Evolutionary conservation across 2,113 vertebrate species (phyloP), one percentile per base, ranked within the genome.

Genomic region (Anolis sagrei): DNA sequence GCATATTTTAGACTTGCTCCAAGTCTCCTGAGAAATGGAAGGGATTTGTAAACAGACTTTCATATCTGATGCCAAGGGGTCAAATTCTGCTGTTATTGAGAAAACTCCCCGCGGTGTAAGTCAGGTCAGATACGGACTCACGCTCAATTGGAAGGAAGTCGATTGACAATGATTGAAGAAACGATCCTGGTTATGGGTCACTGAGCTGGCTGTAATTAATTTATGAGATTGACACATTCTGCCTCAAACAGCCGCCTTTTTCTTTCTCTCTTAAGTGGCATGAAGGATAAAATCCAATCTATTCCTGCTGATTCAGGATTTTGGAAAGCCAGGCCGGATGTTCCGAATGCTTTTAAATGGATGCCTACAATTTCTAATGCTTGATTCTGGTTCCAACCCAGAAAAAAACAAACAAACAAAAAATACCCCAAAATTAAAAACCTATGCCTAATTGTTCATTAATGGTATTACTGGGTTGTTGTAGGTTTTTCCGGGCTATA

Each of bases 171-270:
- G 88, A 88, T 5, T 87, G 84, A 70, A 89, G 88, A 90, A 89
- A 88, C 68, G 27, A 34, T 34, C 48, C n/a, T 82, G 81, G 74
- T 36, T 93, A 69, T 64, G 89, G 85, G 88, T 92, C 90, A 68
- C 5, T 84, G 91, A 91, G 68, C 76, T 84, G 86, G 14, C 83
- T 88, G 85, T 88, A 83, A 91, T 88, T 86, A 90, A 89, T 94
- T 91, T 83, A 84, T 79, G 70, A 87, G 86, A 69, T 54, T 91
- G 89, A 80, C 90, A 89, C 51, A 48, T 75, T 90, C 87, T 73
- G 83, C 64, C 4, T 61, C 78, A 16, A 32, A 68, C 44, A 83
- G 68, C 74, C 85, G 86, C 58, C 76, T 91, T n/a, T 10, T 34
- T 54, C 74, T 80, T 66, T 89, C 66, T 89, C 70, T 80, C 79